Conservation (phyloP, 2,888 invertebrate species). For the Drosophila conformis region DNA sequence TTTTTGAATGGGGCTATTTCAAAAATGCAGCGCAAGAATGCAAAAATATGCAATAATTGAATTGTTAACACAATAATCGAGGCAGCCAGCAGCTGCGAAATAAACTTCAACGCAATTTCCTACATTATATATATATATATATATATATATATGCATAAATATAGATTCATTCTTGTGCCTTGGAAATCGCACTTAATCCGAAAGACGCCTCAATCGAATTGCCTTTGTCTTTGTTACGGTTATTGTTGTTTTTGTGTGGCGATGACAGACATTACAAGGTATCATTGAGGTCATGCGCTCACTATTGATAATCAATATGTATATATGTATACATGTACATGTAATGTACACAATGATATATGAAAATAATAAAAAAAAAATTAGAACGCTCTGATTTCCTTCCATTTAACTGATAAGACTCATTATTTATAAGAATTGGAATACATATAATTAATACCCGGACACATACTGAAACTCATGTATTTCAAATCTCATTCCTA, state of each 20-base stretch:
- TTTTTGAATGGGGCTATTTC: neutral
- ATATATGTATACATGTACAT: conserved; percentile 5
- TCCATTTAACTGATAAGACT: conserved; percentile 42
- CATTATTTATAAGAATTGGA: conserved; percentile 14
- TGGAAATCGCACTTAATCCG: conserved; percentile 9
- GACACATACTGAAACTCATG: neutral
- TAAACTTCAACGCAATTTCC: conserved; percentile 12
- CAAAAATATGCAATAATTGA: conserved; percentile 30
- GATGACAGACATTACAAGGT: conserved; percentile 18
- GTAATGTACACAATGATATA: conserved; percentile 1
- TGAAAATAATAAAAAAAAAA: conserved; percentile 7
- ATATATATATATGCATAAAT: neutral
- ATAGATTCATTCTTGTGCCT: neutral
- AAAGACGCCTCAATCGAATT: conserved; percentile 12
- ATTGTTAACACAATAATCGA: conserved; percentile 24
- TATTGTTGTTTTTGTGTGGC: conserved; percentile 14
- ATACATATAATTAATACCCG: neutral
- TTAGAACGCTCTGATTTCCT: conserved; percentile 30
- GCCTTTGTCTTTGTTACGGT: conserved; percentile 35
- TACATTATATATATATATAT: neutral
- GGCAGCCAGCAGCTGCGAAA: conserved; percentile 26
- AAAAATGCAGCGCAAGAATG: conserved; percentile 10
- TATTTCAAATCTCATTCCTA: neutral
- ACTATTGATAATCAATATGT: conserved; percentile 57
- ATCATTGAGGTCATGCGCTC: conserved; percentile 65